Percentiles rank a stretch among this genome's conserved stretches.
Evolutionary conservation across 2,797 vertebrate genomes (phyloP).

Genomic region (Acanthis flammea): DNA sequence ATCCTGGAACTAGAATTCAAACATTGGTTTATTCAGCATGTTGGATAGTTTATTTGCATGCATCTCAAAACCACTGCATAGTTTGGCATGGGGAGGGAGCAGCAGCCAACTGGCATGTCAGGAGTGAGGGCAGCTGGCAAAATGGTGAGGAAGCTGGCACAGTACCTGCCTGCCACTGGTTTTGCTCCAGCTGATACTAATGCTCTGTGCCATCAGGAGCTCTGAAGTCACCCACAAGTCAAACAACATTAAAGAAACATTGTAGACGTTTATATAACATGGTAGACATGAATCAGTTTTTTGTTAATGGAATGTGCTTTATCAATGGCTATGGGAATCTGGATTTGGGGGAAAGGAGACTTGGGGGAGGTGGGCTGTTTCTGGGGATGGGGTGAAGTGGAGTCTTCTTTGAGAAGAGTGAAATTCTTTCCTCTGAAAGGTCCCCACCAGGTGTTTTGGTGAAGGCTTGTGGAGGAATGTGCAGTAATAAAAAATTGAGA

Average conservation of each 20-base stretch:
- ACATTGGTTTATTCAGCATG: not conserved
- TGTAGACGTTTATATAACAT: not conserved
- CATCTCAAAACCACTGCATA: constrained; percentile 1
- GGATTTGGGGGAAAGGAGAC: not conserved
- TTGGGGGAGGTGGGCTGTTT: not conserved
- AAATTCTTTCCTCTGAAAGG: not conserved
- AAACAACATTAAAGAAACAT: not conserved
- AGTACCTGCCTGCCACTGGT: not conserved
- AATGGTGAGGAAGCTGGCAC: not conserved
- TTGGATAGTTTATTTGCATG: constrained; percentile 12
- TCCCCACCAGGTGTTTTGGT: constrained; percentile 32
- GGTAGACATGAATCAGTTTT: not conserved
- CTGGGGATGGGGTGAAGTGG: not conserved
- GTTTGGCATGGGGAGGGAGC: constrained; percentile 21
- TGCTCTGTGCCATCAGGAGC: not conserved
- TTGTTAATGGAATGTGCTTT: not conserved
- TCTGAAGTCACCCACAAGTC: not conserved
- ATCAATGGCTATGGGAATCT: not conserved
- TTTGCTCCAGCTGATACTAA: not conserved
- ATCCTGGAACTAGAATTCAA: not conserved
- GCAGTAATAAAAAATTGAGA: constrained; percentile 18
- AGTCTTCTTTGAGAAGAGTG: not conserved
- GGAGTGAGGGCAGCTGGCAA: constrained; percentile 33
- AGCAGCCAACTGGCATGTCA: not conserved
- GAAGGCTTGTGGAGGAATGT: constrained; percentile 10